Base-by-base conservation (phyloP, 2,113 vertebrate genomes). In the Oryzias melastigma region DNA sequence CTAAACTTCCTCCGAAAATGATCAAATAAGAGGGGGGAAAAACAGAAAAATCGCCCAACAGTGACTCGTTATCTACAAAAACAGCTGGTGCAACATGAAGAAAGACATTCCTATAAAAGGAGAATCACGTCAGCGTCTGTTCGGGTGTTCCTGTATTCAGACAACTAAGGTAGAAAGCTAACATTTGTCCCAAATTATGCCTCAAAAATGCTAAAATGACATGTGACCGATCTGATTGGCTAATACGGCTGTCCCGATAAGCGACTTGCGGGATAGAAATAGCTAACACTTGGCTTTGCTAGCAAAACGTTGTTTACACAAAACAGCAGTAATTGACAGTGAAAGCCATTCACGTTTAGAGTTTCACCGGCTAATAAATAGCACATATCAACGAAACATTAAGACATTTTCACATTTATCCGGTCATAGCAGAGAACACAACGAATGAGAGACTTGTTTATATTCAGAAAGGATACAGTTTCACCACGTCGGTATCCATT, bases 401-500 rank as follows among this genome's bases (percentile, higher is more conserved):
- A 63, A 69, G n/a, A 63, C 22, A 74, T 49, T 50, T 41, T 14
- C 8, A 56, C 25, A 61, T 41, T 25, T 19, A 65, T 10, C 14
- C 46, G 17, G 22, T 55, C 27, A 71, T 29, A 62, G 57, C 50
- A 64, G 61, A 62, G 25, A 10, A 55, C 16, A 65, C 65, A 69
- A 55, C 50, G 18, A 54, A 4, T 41, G 47, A 68, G n/a, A 58
- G 22, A 75, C 42, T 83, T 90, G 87, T 90, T 86, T 88, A 86
- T 84, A 72, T 89, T 85, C 56, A 81, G 71, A 85, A 95, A 97
- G 95, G 96, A 98, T 98, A 98, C 96, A 98, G 95, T 93, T 98
- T 98, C 92, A 98, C 96, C 92, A 98, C 96, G 88, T 98, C 96
- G 92, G 96, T 98, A 91, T 98, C 96, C 96, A 98, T 98, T 92